Evolutionary conservation across 2,888 invertebrate genomes (phyloP).

Genomic region (Aleiodes alternator): DNA sequence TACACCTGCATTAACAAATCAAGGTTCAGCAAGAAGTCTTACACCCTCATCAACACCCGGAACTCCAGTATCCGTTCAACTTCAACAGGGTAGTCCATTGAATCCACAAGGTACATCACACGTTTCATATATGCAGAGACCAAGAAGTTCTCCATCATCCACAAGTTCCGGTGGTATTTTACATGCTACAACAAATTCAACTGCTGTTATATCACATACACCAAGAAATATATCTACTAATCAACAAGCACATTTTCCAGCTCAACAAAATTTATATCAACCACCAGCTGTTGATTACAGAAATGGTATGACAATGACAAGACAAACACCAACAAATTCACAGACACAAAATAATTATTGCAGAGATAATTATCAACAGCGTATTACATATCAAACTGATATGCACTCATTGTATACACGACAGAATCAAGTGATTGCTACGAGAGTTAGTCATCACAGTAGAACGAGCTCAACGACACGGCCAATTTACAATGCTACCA

Average conservation of each 20-base stretch:
- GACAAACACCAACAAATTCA: constrained; percentile 63
- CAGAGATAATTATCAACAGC: constrained; percentile 70
- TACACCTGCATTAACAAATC: constrained; percentile 69
- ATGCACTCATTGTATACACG: constrained; percentile 69
- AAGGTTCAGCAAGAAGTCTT: constrained; percentile 79
- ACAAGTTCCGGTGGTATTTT: constrained; percentile 79
- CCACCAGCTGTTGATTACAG: constrained; percentile 67
- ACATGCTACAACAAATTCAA: constrained; percentile 76
- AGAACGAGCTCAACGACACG: constrained; percentile 62
- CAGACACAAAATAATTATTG: constrained; percentile 67
- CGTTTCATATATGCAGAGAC: constrained; percentile 79
- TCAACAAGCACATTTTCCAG: constrained; percentile 67
- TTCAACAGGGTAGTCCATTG: constrained; percentile 79
- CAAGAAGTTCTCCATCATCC: constrained; percentile 83
- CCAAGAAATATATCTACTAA: constrained; percentile 61
- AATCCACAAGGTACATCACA: constrained; percentile 72
- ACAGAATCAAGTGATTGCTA: constrained; percentile 61
- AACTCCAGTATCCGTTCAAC: constrained; percentile 79
- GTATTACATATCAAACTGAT: constrained; percentile 67
- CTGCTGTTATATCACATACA: constrained; percentile 66
- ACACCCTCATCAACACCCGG: constrained; percentile 82
- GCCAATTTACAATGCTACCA: constrained; percentile 73
- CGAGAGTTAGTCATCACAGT: constrained; percentile 66
- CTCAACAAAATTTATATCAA: constrained; percentile 70
- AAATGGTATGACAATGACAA: constrained; percentile 64